Percentiles rank a stretch among this genome's conserved stretches.
phyloP scores from a whole-genome alignment of 2,113 vertebrate genomes.

The Triplophysa dalaica region DNA sequence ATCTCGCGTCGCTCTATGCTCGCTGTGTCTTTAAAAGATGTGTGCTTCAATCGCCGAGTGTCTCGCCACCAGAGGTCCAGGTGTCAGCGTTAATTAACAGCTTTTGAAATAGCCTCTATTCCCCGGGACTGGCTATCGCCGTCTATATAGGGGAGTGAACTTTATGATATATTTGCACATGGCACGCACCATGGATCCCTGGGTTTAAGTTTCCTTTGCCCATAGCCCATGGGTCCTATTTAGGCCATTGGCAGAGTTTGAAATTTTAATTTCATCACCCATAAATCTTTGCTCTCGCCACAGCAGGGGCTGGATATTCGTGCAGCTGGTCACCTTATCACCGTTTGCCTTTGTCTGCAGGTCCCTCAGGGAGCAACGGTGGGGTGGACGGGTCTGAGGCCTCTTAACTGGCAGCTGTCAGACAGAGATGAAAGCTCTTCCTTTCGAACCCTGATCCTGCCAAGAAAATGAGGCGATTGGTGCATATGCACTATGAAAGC shows the following conservation, averaged over 20 bases:
- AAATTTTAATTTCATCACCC: slow-evolving; percentile 55
- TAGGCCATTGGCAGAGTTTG: slow-evolving; percentile 52
- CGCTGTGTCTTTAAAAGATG: slow-evolving; percentile 7
- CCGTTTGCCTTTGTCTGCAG: slow-evolving; percentile 43
- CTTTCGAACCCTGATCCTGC: slow-evolving; percentile 34
- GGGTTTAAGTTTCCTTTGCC: slow-evolving; percentile 52
- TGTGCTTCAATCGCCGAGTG: slow-evolving; percentile 8
- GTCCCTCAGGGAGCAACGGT: slow-evolving; percentile 19
- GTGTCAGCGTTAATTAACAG: slow-evolving; percentile 62
- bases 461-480: slow-evolving; percentile 14
- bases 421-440: slow-evolving; percentile 42
- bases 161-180: slow-evolving; percentile 55
- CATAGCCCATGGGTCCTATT: slow-evolving; percentile 44
- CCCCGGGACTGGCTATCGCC: slow-evolving; percentile 25
- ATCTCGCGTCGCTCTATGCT: background rate
- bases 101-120: slow-evolving; percentile 58
- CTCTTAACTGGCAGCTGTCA: slow-evolving; percentile 49
- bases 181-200: slow-evolving; percentile 50
- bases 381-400: slow-evolving; percentile 3
- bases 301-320: slow-evolving; percentile 32
- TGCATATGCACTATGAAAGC: too few species aligned
- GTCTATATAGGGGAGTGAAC: slow-evolving; percentile 61
- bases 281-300: slow-evolving; percentile 55
- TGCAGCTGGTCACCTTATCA: slow-evolving; percentile 50
- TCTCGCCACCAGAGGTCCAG: slow-evolving; percentile 38